Percentiles rank a stretch among this genome's conserved stretches.
These are phyloP conservation scores for Danio aesculapii DNA, from an alignment of 2,797 vertebrate species.

Conservation along the genomic window DNA sequence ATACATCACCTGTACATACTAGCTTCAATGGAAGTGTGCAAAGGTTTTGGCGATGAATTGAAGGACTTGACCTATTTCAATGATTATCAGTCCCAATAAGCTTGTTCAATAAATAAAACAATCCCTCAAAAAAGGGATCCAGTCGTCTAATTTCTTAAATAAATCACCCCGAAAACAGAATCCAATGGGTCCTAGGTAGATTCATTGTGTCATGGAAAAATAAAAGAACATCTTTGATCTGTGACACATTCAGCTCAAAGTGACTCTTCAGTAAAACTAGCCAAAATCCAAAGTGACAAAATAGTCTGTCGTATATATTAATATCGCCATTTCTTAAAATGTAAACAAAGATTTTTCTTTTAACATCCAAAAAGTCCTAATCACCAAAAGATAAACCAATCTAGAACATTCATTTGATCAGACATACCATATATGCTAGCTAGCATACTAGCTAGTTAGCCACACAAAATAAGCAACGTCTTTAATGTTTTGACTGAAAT, in stretches of 20 bases:
- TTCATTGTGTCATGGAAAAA: conserved; percentile 70
- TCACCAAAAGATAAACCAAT: not conserved
- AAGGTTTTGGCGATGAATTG: conserved; percentile 66
- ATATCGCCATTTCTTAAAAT: conserved; percentile 68
- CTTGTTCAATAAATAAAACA: conserved; percentile 80
- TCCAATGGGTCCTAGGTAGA: conserved; percentile 78
- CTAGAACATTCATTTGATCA: not conserved
- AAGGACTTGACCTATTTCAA: conserved; percentile 56
- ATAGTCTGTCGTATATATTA: conserved; percentile 81
- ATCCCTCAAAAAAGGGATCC: conserved; percentile 67
- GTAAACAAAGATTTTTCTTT: conserved; percentile 80
- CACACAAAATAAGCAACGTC: not conserved
- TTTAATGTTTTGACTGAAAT: not conserved
- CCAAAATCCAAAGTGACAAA: conserved; percentile 68
- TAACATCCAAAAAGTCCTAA: conserved; percentile 59
- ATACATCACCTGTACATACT: conserved; percentile 46
- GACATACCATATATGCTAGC: not conserved
- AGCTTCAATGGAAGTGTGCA: conserved; percentile 70
- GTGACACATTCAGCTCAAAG: conserved; percentile 70
- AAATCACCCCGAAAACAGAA: conserved; percentile 69
- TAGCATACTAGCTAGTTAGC: conserved; percentile 16
- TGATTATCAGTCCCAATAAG: conserved; percentile 78
- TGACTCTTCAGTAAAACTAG: conserved; percentile 70
- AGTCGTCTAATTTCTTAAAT: conserved; percentile 76
- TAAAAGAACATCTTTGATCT: conserved; percentile 67